phyloP scores from a whole-genome alignment of 1,140 invertebrate species.

The Atta cephalotes region DNA sequence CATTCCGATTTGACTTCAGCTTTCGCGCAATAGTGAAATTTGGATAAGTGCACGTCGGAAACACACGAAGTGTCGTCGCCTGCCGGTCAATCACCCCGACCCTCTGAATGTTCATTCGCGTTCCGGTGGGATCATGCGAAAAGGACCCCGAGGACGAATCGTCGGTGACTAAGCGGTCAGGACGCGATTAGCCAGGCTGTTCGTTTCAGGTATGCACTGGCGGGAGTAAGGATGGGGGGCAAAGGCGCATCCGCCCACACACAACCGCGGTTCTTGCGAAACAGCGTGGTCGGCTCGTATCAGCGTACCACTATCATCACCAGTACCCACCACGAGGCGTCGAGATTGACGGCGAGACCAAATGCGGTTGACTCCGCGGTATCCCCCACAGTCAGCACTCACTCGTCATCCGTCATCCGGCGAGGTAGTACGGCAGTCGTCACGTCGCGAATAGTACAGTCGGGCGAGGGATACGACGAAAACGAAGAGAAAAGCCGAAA shows the following conservation, averaged over 20 bases:
- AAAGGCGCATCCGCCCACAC: constrained; percentile 18
- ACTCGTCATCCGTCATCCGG: constrained; percentile 44
- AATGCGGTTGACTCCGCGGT: not conserved
- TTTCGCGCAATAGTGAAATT: not conserved
- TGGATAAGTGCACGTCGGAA: constrained; percentile 13
- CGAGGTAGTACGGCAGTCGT: not conserved
- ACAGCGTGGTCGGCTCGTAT: constrained; percentile 33
- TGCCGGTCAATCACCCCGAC: constrained; percentile 70
- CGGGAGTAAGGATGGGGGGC: not conserved
- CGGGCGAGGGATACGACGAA: not conserved
- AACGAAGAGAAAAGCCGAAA: not conserved
- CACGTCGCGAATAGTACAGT: constrained; percentile 2
- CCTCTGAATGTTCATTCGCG: constrained; percentile 53
- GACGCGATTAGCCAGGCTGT: constrained; percentile 10
- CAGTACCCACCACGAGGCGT: constrained; percentile 35
- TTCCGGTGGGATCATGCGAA: constrained; percentile 36
- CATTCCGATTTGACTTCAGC: not conserved
- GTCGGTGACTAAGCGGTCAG: constrained; percentile 7
- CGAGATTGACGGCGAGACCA: constrained; percentile 16
- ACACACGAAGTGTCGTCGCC: constrained; percentile 19
- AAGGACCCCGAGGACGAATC: not conserved
- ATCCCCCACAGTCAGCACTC: constrained; percentile 42
- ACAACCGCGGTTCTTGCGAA: not conserved
- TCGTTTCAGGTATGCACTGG: not conserved
- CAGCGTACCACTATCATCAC: constrained; percentile 41